These are phyloP conservation scores for Bos taurus DNA, from an alignment of 2,113 vertebrate species.

Conservation along the genomic window ARS-UCD2.0 NC_037349.1:44911501-44912000, in stretches of 20 bases:
- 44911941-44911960: neutral
- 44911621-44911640: conserved; percentile 15
- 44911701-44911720: neutral
- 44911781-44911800: neutral
- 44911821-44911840: neutral
- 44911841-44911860: neutral
- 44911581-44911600: neutral
- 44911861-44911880: neutral
- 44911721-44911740: neutral
- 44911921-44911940: neutral
- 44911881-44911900: neutral
- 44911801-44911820: neutral
- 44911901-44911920: neutral
- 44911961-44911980: neutral
- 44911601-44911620: neutral
- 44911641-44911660: neutral
- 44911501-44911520: neutral
- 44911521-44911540: neutral
- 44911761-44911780: neutral
- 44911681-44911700: neutral
- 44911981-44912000: neutral
- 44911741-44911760: neutral
- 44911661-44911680: neutral
- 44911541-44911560: neutral
- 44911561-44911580: neutral